phyloP scores from a whole-genome alignment of 53 echinoderm and acorn worm species.

The Patiria pectinifera region DNA sequence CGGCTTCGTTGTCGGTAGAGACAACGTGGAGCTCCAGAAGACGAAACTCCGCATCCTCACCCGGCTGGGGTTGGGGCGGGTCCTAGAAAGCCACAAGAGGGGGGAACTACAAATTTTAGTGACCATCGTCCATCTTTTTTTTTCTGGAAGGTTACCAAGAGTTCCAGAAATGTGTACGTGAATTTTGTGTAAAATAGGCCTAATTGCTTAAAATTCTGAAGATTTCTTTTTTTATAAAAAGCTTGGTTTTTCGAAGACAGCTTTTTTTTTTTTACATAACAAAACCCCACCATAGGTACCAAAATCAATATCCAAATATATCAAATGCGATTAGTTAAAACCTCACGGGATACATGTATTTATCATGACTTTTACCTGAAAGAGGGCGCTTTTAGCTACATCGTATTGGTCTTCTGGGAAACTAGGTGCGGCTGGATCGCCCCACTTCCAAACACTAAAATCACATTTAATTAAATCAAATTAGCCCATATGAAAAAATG shows the following conservation, averaged over 20 bases:
- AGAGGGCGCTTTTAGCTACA: constrained; percentile 56
- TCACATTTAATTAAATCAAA: background rate
- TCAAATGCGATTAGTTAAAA: background rate
- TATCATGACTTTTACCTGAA: constrained; percentile 25
- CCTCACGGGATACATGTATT: background rate
- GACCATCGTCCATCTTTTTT: no score
- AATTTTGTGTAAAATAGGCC: no score
- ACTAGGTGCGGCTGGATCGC: constrained; percentile 8
- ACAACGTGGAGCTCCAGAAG: constrained; percentile 39
- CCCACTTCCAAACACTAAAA: constrained; percentile 1
- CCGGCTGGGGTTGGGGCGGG: constrained; percentile 41
- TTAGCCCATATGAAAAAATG: background rate
- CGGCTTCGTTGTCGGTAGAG: constrained; percentile 3
- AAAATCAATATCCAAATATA: background rate
- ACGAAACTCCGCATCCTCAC: constrained; percentile 23
- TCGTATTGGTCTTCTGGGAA: constrained; percentile 39
- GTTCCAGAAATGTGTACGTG: no score
- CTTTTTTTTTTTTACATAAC: no score
- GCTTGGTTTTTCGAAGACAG: no score
- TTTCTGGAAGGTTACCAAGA: no score
- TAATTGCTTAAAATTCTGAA: no score
- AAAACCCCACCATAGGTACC: background rate
- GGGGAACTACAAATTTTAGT: no score
- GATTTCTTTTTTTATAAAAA: no score
- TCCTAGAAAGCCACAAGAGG: background rate